Evolutionary conservation across 2,888 invertebrate genomes (phyloP), one percentile per base, ranked within the genome.

Genomic region (Ophraella communa): DNA sequence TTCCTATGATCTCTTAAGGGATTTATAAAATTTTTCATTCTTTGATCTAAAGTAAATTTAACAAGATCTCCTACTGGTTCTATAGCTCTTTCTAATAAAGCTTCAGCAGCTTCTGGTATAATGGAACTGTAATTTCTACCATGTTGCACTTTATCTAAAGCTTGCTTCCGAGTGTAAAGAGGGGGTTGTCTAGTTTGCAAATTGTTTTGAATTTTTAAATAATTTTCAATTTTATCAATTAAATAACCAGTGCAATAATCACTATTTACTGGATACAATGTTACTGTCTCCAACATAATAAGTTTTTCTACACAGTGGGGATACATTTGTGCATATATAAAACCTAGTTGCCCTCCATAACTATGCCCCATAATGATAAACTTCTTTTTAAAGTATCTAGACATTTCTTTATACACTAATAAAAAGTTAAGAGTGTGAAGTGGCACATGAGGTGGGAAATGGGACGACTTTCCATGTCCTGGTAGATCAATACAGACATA

Each of bases 381-480:
- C 66, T 62, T 65, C 49, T 71, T 69, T 23, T 76, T 71, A 47
- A 79, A 78, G 67, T 78, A 70, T 20, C 75, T 72, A 3, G 71
- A 47, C 7, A 79, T 65, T 30, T 75, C 53, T 73, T 75, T 77
- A 59, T 77, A 74, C 1, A 72, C 70, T 3, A 84, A 80, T 11
- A 85, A 74, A 66, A 84, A 76, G 67, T 86, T 85, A 20, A 83
- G 76, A 0, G 79, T 63, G 39, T 81, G 80, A 21, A 86, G 61
- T 76, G 71, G 73, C 23, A 77, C 62, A 67, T 74, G 66, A 24
- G 71, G 68, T 0, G 86, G 86, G 47, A 84, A 83, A 14, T 84
- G 84, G 60, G 86, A 85, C 0, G 88, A 88, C 44, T 78, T 83
- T 0, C 88, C 88, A 65, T 85, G 87, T 0, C 90, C 87, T 0